Percentiles rank a stretch among this genome's conserved stretches.
phyloP scores from a whole-genome alignment of 2,113 vertebrate genomes.

The Lophochroa leadbeateri region DNA sequence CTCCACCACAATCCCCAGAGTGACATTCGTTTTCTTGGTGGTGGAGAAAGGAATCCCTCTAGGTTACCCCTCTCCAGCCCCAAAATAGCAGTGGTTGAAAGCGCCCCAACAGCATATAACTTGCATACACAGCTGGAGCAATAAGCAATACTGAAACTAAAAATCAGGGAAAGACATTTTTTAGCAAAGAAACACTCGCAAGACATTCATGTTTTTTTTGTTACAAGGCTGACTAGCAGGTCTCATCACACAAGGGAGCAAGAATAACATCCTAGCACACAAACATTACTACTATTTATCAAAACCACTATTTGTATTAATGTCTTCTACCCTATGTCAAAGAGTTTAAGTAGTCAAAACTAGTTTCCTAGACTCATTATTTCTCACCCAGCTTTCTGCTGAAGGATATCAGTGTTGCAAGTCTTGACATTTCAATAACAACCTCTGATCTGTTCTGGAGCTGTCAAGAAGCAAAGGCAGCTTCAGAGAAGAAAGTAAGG shows the following conservation, averaged over 20 bases:
- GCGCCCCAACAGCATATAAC: neutral
- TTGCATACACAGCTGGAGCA: neutral
- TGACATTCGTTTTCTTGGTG: neutral
- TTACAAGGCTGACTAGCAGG: neutral
- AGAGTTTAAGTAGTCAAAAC: neutral
- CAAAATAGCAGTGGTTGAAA: neutral
- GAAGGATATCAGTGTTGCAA: neutral
- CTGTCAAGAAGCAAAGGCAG: neutral
- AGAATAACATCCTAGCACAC: neutral
- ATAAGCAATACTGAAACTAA: neutral
- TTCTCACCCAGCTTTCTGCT: neutral
- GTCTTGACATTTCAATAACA: neutral
- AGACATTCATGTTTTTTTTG: neutral
- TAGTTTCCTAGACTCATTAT: neutral
- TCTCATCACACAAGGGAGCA: neutral
- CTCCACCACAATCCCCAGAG: neutral
- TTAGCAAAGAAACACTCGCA: fast-evolving
- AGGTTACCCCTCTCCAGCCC: neutral
- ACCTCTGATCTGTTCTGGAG: neutral
- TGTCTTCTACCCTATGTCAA: neutral
- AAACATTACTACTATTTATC: neutral
- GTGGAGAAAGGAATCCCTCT: constrained; percentile 9
- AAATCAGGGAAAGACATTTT: neutral
- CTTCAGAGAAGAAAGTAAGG: neutral
- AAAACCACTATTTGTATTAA: neutral